Conservation (phyloP, 2,113 vertebrate genomes). For the Tupaia chinensis region DNA sequence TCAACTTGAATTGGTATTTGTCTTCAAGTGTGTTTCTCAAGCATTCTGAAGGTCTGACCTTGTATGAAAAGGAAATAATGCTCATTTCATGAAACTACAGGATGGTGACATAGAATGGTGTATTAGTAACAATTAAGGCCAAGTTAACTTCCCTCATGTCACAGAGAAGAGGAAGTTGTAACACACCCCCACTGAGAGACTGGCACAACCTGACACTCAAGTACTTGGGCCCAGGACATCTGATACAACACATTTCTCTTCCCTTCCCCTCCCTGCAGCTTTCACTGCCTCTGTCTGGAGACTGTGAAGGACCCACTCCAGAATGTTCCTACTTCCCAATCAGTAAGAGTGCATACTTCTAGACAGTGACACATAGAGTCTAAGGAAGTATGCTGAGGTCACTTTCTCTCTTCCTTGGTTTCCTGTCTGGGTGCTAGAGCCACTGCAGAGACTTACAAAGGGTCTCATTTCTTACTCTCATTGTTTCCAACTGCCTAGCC, state of each 20-base stretch:
- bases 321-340: too few relatives aligned
- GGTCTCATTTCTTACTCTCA: neutral
- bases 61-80: neutral
- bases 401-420: neutral
- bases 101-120: rapidly evolving
- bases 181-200: rapidly evolving
- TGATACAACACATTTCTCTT: neutral
- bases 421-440: rapidly evolving
- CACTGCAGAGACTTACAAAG: neutral
- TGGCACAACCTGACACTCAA: rapidly evolving
- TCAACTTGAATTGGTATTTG: neutral
- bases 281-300: neutral
- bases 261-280: too few relatives aligned
- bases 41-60: neutral
- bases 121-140: too few relatives aligned
- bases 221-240: rapidly evolving
- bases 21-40: neutral
- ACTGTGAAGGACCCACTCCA: neutral
- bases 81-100: neutral
- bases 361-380: rapidly evolving
- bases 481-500: neutral
- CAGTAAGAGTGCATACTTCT: neutral
- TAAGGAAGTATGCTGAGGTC: neutral
- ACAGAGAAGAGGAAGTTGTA: neutral
- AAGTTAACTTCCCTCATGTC: neutral